Evolutionary conservation across 2,113 vertebrate genomes (phyloP).

Genomic region (Percopsis transmontana): DNA sequence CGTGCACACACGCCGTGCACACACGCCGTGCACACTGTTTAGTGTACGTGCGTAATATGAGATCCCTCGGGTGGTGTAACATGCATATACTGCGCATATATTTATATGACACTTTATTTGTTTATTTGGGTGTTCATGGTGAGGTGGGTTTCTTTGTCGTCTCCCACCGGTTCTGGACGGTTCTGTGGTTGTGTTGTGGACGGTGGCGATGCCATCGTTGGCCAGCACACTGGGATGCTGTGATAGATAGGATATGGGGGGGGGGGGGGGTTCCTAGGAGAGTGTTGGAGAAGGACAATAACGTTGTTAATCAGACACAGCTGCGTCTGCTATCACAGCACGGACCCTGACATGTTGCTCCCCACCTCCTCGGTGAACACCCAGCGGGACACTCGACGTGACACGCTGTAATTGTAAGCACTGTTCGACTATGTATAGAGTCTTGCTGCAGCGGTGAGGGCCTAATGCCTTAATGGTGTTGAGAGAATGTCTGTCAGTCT

Average conservation of each 20-base stretch:
- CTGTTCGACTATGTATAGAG: too few relatives aligned
- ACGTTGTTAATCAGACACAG: constrained; percentile 80
- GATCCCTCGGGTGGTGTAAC: not conserved
- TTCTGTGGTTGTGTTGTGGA: constrained; percentile 56
- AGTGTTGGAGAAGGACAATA: constrained; percentile 71
- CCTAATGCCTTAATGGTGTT: too few relatives aligned
- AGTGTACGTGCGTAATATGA: too few relatives aligned
- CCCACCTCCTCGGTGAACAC: constrained; percentile 55
- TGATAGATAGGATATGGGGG: constrained; percentile 45
- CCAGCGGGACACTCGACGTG: constrained; percentile 51
- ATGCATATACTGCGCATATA: constrained; percentile 1
- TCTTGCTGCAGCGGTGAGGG: too few relatives aligned
- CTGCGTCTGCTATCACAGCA: constrained; percentile 74
- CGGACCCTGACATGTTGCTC: constrained; percentile 68
- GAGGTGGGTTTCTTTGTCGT: constrained; percentile 54
- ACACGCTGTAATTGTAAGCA: too few relatives aligned
- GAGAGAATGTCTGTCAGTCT: too few relatives aligned
- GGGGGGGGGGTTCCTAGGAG: constrained; percentile 44
- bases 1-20: too few relatives aligned
- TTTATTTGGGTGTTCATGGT: constrained; percentile 31
- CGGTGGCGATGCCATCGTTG: constrained; percentile 70
- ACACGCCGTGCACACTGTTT: constrained; percentile 1
- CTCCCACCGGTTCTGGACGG: constrained; percentile 63
- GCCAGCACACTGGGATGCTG: constrained; percentile 50
- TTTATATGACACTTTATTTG: constrained; percentile 1